phyloP scores from a whole-genome alignment of 1,140 invertebrate genomes.

The Pogonomyrmex californicus region DNA sequence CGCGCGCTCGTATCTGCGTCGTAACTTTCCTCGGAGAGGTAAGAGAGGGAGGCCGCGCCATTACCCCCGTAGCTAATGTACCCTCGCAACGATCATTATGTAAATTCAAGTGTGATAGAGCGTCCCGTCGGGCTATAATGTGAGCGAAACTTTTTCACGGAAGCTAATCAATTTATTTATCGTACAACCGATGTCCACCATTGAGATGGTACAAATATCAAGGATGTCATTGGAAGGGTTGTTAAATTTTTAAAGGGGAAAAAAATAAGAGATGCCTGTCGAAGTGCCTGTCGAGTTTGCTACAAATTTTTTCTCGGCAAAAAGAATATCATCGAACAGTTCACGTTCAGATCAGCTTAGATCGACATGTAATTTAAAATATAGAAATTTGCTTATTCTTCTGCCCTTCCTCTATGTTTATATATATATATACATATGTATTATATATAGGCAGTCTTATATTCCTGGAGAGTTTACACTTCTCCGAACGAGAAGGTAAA shows the following conservation, averaged over 20 bases:
- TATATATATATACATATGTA: too few relatives aligned
- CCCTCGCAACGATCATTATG: constrained; percentile 64
- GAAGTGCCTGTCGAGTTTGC: too few relatives aligned
- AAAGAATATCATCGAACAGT: too few relatives aligned
- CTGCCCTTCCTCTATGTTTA: too few relatives aligned
- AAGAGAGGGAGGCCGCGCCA: constrained; percentile 6
- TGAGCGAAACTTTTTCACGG: constrained; percentile 27
- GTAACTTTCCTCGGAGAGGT: constrained; percentile 50
- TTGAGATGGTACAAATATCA: constrained; percentile 2
- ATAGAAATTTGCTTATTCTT: too few relatives aligned
- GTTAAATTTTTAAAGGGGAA: background rate
- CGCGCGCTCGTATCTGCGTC: constrained; percentile 20
- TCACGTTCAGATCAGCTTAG: too few relatives aligned
- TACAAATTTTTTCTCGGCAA: background rate
- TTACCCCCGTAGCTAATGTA: constrained; percentile 65
- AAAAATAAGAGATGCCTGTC: background rate
- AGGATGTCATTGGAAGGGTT: background rate
- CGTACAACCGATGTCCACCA: constrained; percentile 2
- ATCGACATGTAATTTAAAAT: too few relatives aligned
- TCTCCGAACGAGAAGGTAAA: too few relatives aligned
- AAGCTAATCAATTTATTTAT: constrained; percentile 44
- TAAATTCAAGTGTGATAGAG: constrained; percentile 56
- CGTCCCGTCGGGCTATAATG: constrained; percentile 20
- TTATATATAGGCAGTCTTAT: too few relatives aligned
- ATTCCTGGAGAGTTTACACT: too few relatives aligned